Evolutionary conservation across 1,140 invertebrate species (phyloP), one percentile per base, ranked within the genome.

Genomic region (Neotoxoptera formosana): DNA sequence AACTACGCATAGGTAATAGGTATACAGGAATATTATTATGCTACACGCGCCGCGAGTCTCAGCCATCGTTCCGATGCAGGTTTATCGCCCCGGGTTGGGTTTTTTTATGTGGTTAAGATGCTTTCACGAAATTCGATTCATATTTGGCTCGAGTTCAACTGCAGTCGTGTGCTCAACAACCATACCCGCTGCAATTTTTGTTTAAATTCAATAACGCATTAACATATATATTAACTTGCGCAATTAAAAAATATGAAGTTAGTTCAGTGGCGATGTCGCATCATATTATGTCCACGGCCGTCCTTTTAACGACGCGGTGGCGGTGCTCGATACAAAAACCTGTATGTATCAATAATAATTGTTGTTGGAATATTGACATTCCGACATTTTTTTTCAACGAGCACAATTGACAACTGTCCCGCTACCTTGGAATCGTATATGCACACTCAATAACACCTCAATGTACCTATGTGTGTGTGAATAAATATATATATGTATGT

Each of bases 331-430:
- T 14, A n/a, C 17, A 30, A 47, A 48, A 45, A 87, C 47, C 47
- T 87, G 86, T 48, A n/a, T 87, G 21, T 36, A 53, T 53, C n/a
- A 36, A 89, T 25, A 89, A 89, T 89, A 21, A n/a, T 83, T 81
- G 30, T 14, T 45, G 30, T 36, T n/a, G 48, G n/a, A 45, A 53
- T 41, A 41, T 89, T 89, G 34, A 53, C 34, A 89, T 89, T 53
- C 30, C 45, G 45, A 89, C n/a, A 23, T 21, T 89, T 83, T 36
- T 34, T 53, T 84, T 41, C 83, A 9, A 25, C 23, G 7, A 2
- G 8, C 34, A 84, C 30, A n/a, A 67, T 36, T 4, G 81, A 67
- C 36, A 23, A 25, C 23, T 21, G 36, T 23, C 41, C 41, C 83
- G 36, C 83, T 84, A 83, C 83, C 83, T 84, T 84, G 36, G 9